phyloP scores from a whole-genome alignment of 2,113 vertebrate species.

The Arothron firmamentum region DNA sequence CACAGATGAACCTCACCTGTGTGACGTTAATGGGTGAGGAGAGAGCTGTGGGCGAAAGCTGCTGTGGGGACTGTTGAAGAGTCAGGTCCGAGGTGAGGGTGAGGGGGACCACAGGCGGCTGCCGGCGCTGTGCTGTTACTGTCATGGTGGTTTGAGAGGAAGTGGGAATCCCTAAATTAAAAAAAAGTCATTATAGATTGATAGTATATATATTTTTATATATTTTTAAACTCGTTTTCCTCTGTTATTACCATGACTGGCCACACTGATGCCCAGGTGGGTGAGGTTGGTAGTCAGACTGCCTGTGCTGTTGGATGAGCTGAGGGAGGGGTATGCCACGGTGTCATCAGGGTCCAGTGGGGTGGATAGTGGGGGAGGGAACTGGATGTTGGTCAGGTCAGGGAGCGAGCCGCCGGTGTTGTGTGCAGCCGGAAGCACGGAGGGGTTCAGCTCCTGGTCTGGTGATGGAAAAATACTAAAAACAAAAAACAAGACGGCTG shows the following conservation, averaged over 20 bases:
- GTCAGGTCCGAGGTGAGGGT: constrained; percentile 82
- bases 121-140: constrained; percentile 78
- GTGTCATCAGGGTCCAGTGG: constrained; percentile 91
- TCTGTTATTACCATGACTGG: constrained; percentile 78
- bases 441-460: constrained; percentile 86
- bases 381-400: constrained; percentile 96
- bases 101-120: constrained; percentile 77
- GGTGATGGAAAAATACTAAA: constrained; percentile 92
- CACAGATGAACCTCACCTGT: constrained; percentile 76
- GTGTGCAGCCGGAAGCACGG: constrained; percentile 85
- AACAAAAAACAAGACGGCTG: neutral
- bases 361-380: constrained; percentile 92
- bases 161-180: constrained; percentile 75
- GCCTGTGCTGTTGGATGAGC: constrained; percentile 84
- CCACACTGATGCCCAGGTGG: constrained; percentile 86
- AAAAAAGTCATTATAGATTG: neutral
- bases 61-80: constrained; percentile 82
- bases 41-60: constrained; percentile 83
- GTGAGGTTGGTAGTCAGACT: constrained; percentile 90
- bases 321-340: constrained; percentile 82
- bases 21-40: constrained; percentile 80
- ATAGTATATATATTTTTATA: neutral
- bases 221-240: neutral
- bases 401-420: constrained; percentile 95
- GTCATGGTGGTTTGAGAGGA: constrained; percentile 74